A percentile compares a stretch with the other conserved stretches of the same genome.
These are phyloP conservation scores for Troides helena DNA, from an alignment of 2,888 invertebrate genomes.

Conservation along the genomic window DNA sequence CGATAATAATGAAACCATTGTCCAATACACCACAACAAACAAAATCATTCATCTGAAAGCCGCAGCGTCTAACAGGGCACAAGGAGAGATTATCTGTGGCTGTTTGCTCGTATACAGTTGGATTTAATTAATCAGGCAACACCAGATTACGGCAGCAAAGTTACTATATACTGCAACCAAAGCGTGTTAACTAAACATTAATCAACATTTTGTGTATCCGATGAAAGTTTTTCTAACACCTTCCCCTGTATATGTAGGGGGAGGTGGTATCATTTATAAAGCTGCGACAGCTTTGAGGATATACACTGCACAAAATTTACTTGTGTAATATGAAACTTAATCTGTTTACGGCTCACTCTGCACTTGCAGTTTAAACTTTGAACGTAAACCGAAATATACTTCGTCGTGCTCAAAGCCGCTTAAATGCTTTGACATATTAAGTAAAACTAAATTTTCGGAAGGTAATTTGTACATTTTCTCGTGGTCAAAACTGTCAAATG, in stretches of 20 bases:
- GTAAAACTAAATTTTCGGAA: neutral
- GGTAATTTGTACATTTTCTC: neutral
- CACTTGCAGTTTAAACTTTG: neutral
- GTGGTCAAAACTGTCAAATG: too few species aligned
- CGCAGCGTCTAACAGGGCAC: neutral
- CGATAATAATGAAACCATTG: neutral
- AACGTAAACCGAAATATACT: neutral
- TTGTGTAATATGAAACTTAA: neutral
- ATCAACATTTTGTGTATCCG: too few species aligned
- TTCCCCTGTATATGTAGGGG: too few species aligned
- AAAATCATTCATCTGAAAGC: neutral
- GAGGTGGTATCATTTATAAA: too few species aligned
- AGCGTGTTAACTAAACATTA: neutral
- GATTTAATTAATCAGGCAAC: neutral
- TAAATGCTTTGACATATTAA: neutral
- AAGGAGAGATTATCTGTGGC: neutral
- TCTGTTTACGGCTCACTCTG: neutral
- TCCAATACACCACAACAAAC: neutral
- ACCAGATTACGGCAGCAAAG: neutral
- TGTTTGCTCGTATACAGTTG: neutral
- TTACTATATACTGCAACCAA: neutral
- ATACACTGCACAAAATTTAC: neutral
- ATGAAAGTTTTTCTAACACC: too few species aligned
- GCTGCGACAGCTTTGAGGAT: too few species aligned
- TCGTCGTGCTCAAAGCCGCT: neutral